These are phyloP conservation scores for Oryzias sinensis DNA, from an alignment of 2,797 vertebrate genomes.

Conservation along the genomic window DNA sequence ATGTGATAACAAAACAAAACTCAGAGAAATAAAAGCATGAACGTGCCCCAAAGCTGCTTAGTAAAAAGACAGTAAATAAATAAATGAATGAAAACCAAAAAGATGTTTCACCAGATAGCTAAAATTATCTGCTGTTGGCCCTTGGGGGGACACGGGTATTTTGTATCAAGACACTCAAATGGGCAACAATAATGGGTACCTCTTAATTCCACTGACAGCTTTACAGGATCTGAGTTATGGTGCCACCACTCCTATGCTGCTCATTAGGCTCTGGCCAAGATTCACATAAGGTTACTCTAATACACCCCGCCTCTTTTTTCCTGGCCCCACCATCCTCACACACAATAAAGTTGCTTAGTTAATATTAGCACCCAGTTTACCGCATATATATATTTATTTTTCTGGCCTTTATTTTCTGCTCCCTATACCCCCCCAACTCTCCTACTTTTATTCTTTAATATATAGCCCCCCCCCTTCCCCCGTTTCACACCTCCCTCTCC, in stretches of 20 bases:
- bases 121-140: slow-evolving; percentile 71
- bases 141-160: slow-evolving; percentile 64
- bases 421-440: slow-evolving; percentile 23
- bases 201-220: slow-evolving; percentile 82
- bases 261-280: slow-evolving; percentile 69
- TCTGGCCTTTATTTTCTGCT: slow-evolving; percentile 27
- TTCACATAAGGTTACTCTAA: slow-evolving; percentile 69
- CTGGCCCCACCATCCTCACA: slow-evolving; percentile 31
- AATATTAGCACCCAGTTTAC: slow-evolving; percentile 44
- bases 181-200: slow-evolving; percentile 77
- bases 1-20: neutral
- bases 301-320: slow-evolving; percentile 29
- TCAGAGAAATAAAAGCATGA: too few relatives aligned
- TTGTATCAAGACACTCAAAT: slow-evolving; percentile 72
- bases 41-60: too few relatives aligned
- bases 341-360: slow-evolving; percentile 35
- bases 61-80: too few relatives aligned
- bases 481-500: slow-evolving; percentile 5
- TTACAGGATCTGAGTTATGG: slow-evolving; percentile 80
- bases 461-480: slow-evolving; percentile 4
- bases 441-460: slow-evolving; percentile 26
- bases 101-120: slow-evolving; percentile 81
- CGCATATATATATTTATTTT: slow-evolving; percentile 24
- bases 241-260: slow-evolving; percentile 47
- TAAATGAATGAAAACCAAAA: slow-evolving; percentile 29